Evolutionary conservation across 2,113 vertebrate genomes (phyloP), one percentile per base, ranked within the genome.

Genomic region (Baryphthengus martii): DNA sequence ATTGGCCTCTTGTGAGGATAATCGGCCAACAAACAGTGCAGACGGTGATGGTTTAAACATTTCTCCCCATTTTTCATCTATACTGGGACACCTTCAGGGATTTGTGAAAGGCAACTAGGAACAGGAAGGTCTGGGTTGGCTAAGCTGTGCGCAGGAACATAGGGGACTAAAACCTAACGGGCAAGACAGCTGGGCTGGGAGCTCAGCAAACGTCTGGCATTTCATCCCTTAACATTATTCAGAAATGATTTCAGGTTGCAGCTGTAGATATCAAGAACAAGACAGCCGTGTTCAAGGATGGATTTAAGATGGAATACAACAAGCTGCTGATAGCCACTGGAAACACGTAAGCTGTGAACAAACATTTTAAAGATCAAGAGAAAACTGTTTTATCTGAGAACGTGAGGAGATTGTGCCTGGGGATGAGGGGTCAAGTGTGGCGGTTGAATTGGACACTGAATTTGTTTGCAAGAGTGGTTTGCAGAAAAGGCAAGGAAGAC

Each of bases 271-370:
- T 99, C 74, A 99, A 99, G 97, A 98, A 97, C 89, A 99, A 98
- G 97, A 98, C 96, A 45, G 99, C 98, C 4, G 98, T 98, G 39
- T 99, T 99, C 98, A 99, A 99, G 90, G 99, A 99, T 49, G 99
- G 99, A 65, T 98, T 99, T 96, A 99, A 98, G 97, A 98, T 99
- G 98, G 99, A 99, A 88, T 99, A 99, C 95, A 99, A 98, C 97
- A 99, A 99, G 81, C 98, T 99, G 88, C 98, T 99, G 77, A 98
- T 99, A 94, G 99, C 99, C 2, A 99, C 99, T 13, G 99, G 99
- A 95, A 99, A 98, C 98, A 99, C 88, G 99, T 99, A 93, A 97
- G 98, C 66, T 77, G 23, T 0, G 0, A 53, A 42, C 9, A 66
- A 53, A 35, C 21, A 5, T 66, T 58, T 76, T 67, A 37, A 62